These are phyloP conservation scores for Ranitomeya variabilis DNA, from an alignment of 2,113 vertebrate genomes.

Conservation along the genomic window DNA sequence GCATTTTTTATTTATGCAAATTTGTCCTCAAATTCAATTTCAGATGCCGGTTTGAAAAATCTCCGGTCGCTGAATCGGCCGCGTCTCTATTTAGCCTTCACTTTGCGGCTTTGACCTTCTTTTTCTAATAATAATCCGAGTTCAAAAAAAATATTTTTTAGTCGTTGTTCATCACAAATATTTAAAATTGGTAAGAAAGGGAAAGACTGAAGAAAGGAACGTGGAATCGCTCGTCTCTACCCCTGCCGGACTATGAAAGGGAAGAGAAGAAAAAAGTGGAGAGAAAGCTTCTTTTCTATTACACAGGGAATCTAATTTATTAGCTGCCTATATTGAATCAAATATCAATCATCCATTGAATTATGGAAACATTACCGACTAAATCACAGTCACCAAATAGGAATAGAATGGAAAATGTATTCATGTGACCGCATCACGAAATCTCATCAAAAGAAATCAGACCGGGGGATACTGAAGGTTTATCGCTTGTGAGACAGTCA, in stretches of 20 bases:
- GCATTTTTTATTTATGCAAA: conserved; percentile 15
- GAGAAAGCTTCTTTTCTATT: background rate
- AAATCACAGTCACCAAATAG: conserved; percentile 39
- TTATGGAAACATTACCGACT: conserved; percentile 45
- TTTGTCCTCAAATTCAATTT: conserved; percentile 45
- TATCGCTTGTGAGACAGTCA: background rate
- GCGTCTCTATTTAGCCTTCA: conserved; percentile 34
- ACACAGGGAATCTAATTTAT: conserved; percentile 51
- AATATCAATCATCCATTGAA: conserved; percentile 39
- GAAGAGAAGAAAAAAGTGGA: background rate
- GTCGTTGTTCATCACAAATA: conserved; percentile 38
- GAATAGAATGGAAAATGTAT: conserved; percentile 34
- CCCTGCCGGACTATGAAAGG: background rate
- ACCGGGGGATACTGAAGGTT: conserved; percentile 15
- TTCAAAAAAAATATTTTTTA: conserved; percentile 43
- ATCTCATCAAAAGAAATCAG: conserved; percentile 38
- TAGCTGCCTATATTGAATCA: conserved; percentile 37
- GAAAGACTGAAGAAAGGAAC: background rate
- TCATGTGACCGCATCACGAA: conserved; percentile 14
- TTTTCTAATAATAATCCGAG: conserved; percentile 27
- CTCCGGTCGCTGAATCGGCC: background rate
- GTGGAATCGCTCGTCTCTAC: background rate
- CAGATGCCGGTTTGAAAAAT: conserved; percentile 2
- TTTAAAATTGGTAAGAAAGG: conserved; percentile 20
- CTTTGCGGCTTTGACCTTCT: conserved; percentile 48